A percentile compares a stretch with the other conserved stretches of the same genome.
Evolutionary conservation across 2,797 vertebrate genomes (phyloP).

Genomic region (Cynopterus sphinx): DNA sequence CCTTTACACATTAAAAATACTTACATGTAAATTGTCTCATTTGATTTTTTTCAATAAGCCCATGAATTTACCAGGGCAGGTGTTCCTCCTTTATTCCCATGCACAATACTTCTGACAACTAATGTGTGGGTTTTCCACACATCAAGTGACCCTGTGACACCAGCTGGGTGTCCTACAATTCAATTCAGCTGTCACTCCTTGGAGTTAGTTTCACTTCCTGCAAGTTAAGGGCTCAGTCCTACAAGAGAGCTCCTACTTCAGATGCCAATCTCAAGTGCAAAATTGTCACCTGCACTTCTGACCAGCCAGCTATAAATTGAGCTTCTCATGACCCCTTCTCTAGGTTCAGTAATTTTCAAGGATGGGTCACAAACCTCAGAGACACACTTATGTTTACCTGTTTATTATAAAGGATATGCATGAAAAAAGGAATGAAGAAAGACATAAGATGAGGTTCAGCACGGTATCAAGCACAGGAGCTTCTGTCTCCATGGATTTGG

Average conservation of each 20-base stretch:
- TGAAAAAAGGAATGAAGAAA: background rate
- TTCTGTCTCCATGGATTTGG: background rate
- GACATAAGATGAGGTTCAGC: background rate
- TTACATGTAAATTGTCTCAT: background rate
- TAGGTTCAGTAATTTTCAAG: background rate
- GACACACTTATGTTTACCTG: background rate
- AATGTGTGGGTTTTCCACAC: background rate
- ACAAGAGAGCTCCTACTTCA: background rate
- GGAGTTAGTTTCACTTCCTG: too few species aligned
- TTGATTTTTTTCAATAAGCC: background rate
- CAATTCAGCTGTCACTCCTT: background rate
- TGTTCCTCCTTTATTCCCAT: background rate
- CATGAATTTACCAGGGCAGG: background rate
- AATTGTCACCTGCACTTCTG: background rate
- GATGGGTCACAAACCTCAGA: background rate
- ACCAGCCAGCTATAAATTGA: background rate
- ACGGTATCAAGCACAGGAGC: background rate
- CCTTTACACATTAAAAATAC: background rate
- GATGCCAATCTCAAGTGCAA: background rate
- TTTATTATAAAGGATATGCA: background rate
- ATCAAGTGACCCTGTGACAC: background rate
- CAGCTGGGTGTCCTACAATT: background rate
- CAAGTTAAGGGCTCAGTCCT: background rate
- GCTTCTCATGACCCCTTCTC: background rate
- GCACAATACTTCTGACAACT: background rate